Percentiles rank a stretch among this genome's conserved stretches.
Evolutionary conservation across 2,797 vertebrate genomes (phyloP).

Genomic region (Danionella dracula): DNA sequence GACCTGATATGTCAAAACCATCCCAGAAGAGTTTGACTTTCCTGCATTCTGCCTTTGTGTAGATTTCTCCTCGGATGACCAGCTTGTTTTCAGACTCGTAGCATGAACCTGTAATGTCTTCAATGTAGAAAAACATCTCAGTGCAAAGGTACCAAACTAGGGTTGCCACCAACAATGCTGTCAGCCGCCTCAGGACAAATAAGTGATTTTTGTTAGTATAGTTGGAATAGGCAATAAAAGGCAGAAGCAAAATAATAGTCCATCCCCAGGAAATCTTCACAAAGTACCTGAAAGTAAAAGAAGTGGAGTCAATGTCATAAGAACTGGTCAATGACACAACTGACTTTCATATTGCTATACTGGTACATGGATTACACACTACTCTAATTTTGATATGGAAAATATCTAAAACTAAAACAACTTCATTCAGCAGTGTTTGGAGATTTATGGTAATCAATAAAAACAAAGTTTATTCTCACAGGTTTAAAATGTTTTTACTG

Average conservation of each 20-base stretch:
- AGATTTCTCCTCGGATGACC: constrained; percentile 41
- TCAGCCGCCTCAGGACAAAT: constrained; percentile 67
- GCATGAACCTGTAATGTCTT: constrained; percentile 80
- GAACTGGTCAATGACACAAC: background rate
- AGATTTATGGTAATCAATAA: too few species aligned
- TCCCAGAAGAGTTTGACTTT: constrained; percentile 74
- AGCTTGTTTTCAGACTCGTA: constrained; percentile 45
- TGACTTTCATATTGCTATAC: background rate
- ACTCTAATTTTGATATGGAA: too few species aligned
- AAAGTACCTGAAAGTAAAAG: constrained; percentile 40
- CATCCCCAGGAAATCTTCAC: constrained; percentile 95
- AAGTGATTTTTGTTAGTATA: constrained; percentile 50
- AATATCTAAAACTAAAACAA: too few species aligned
- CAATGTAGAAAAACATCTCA: constrained; percentile 72
- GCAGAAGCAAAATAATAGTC: constrained; percentile 85
- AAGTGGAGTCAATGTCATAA: background rate
- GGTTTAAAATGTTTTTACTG: constrained; percentile 81
- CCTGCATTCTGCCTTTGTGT: constrained; percentile 72
- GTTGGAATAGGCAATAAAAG: constrained; percentile 82
- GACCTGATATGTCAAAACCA: constrained; percentile 91
- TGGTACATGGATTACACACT: too few species aligned
- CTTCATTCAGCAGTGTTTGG: too few species aligned
- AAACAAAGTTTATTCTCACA: constrained; percentile 76
- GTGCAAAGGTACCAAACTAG: constrained; percentile 82
- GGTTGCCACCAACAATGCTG: constrained; percentile 78